A percentile compares a stretch with the other conserved stretches of the same genome.
phyloP scores from a whole-genome alignment of 2,113 vertebrate genomes.

The Trematomus loennbergii region DNA sequence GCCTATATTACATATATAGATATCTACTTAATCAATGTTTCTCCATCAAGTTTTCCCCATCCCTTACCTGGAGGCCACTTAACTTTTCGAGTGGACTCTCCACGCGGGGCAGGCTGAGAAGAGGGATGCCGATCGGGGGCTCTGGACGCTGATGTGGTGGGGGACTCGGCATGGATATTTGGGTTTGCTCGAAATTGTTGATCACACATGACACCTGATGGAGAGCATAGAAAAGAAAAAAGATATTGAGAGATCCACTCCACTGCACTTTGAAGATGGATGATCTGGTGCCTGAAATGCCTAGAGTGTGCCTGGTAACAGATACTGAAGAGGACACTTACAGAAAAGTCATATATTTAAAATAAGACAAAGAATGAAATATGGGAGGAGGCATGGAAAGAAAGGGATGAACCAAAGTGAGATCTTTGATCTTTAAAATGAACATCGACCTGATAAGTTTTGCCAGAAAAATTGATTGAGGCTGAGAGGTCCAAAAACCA shows the following conservation, averaged over 20 bases:
- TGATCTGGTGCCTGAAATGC: background rate
- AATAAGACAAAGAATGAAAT: conserved; percentile 7
- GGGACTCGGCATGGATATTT: conserved; percentile 40
- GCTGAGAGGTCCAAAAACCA: background rate
- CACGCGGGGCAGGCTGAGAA: conserved; percentile 83
- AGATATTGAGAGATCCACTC: conserved; percentile 2
- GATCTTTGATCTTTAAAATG: conserved; percentile 42
- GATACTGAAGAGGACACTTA: conserved; percentile 6
- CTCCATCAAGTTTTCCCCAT: conserved; percentile 40
- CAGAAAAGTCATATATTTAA: background rate
- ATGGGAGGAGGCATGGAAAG: background rate
- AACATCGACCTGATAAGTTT: background rate
- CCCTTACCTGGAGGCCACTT: conserved; percentile 93
- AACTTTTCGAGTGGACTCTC: conserved; percentile 94
- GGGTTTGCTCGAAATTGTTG: conserved; percentile 83
- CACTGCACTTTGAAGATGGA: background rate
- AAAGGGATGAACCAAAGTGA: conserved; percentile 1
- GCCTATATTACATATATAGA: background rate
- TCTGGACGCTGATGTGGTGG: conserved; percentile 67
- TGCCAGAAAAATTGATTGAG: conserved; percentile 9
- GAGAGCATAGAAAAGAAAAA: conserved; percentile 18
- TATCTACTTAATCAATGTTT: background rate
- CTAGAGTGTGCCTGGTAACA: background rate
- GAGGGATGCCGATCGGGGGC: conserved; percentile 79
- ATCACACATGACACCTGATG: conserved; percentile 85